phyloP scores from a whole-genome alignment of 1,140 invertebrate genomes.

The Lepidurus apus region DNA sequence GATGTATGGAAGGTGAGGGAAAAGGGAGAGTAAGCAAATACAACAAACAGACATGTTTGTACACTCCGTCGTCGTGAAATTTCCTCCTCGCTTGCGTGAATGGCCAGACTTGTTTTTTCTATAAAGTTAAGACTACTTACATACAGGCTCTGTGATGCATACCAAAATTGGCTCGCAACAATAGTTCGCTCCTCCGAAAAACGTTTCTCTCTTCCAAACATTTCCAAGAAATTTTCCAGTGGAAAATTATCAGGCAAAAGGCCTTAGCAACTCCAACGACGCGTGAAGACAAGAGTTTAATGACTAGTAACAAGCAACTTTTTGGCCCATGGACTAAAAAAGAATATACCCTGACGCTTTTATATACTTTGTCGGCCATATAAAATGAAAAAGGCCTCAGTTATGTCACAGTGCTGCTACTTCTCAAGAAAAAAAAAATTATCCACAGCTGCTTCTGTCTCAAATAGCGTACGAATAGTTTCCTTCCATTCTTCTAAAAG shows the following conservation, averaged over 20 bases:
- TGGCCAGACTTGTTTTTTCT: not conserved
- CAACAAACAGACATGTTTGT: constrained; percentile 6
- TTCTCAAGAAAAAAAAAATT: not conserved
- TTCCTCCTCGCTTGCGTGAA: constrained; percentile 1
- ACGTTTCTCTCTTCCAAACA: not conserved
- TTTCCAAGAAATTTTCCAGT: not conserved
- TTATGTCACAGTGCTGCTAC: constrained; percentile 9
- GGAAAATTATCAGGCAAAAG: not conserved
- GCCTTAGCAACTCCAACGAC: not conserved
- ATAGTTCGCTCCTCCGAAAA: not conserved
- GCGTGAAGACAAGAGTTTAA: constrained; percentile 19
- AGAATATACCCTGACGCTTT: not conserved
- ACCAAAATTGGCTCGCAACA: not conserved
- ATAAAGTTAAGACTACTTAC: not conserved
- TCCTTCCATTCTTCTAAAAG: not conserved
- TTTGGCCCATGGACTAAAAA: not conserved
- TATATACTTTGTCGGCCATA: not conserved
- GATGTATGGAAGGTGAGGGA: not conserved
- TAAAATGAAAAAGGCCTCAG: not conserved
- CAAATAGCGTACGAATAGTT: not conserved
- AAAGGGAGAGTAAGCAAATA: not conserved
- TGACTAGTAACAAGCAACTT: constrained; percentile 4
- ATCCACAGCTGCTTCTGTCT: not conserved
- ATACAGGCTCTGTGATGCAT: not conserved
- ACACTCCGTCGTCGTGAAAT: not conserved